phyloP scores from a whole-genome alignment of 2,113 vertebrate species.

The Chionis minor region DNA sequence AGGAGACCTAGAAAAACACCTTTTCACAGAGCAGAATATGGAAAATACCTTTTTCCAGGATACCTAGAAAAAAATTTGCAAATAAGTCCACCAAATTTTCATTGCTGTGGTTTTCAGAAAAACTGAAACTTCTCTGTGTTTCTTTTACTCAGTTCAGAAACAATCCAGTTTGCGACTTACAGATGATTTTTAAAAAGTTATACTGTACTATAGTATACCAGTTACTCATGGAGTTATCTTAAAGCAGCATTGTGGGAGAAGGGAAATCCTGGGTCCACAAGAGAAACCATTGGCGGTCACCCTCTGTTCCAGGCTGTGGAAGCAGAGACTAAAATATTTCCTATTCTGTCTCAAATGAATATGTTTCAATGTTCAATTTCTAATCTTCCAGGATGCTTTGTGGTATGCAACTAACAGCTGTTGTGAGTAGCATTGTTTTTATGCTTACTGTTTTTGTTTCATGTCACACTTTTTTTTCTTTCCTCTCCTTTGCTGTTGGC shows the following conservation, averaged over 20 bases:
- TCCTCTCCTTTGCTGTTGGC: constrained; percentile 70
- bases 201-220: neutral
- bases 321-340: constrained; percentile 43
- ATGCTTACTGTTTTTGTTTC: constrained; percentile 72
- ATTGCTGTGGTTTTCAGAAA: neutral
- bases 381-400: constrained; percentile 52
- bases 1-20: neutral
- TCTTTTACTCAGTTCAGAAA: neutral
- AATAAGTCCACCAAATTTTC: neutral
- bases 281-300: neutral
- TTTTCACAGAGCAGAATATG: neutral
- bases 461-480: constrained; percentile 73
- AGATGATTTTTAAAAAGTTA: neutral
- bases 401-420: constrained; percentile 59
- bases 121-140: neutral
- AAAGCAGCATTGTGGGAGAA: neutral
- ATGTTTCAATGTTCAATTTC: constrained; percentile 51
- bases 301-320: constrained; percentile 24
- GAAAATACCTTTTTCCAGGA: neutral
- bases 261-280: neutral
- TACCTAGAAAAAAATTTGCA: neutral
- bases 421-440: constrained; percentile 55
- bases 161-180: neutral
- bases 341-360: constrained; percentile 35
- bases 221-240: neutral